Percentiles rank a stretch among this genome's conserved stretches.
phyloP scores from a whole-genome alignment of 2,113 vertebrate genomes.

The Callopanchax toddi region DNA sequence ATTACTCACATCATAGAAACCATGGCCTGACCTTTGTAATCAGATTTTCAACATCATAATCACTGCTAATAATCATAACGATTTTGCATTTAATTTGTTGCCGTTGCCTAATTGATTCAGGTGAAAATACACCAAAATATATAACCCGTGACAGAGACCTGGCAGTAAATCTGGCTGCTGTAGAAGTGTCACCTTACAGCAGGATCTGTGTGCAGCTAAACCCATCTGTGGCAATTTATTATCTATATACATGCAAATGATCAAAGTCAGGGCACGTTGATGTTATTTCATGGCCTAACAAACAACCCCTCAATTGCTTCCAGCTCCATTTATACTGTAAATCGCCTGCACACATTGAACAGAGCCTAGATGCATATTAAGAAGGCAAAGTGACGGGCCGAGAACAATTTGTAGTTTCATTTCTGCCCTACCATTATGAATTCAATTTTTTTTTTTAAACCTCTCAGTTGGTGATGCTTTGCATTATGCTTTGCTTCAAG shows the following conservation, averaged over 20 bases:
- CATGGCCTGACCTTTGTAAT: neutral
- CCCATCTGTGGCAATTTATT: constrained; percentile 15
- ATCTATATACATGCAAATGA: constrained; percentile 56
- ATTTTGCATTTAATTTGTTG: neutral
- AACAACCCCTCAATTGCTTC: constrained; percentile 42
- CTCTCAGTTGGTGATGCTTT: constrained; percentile 44
- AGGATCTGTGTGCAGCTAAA: constrained; percentile 5
- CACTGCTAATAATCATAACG: neutral
- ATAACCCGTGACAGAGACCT: neutral
- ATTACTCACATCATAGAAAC: neutral
- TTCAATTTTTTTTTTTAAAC: constrained; percentile 46
- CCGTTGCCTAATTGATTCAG: neutral
- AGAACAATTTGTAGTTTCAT: constrained; percentile 59
- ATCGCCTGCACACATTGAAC: constrained; percentile 34
- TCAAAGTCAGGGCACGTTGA: constrained; percentile 34
- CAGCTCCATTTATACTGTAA: constrained; percentile 36
- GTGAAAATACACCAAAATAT: neutral
- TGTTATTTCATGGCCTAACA: constrained; percentile 49
- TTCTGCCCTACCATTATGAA: constrained; percentile 47
- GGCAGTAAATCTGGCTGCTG: constrained; percentile 8
- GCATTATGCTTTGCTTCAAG: constrained; percentile 45
- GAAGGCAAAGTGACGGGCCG: constrained; percentile 28
- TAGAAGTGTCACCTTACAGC: constrained; percentile 8
- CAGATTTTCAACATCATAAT: constrained; percentile 6
- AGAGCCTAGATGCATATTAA: constrained; percentile 45